A percentile compares a stretch with the other conserved stretches of the same genome.
Conservation (phyloP, 2,888 invertebrate genomes). For the Ophion ventricosus region DNA sequence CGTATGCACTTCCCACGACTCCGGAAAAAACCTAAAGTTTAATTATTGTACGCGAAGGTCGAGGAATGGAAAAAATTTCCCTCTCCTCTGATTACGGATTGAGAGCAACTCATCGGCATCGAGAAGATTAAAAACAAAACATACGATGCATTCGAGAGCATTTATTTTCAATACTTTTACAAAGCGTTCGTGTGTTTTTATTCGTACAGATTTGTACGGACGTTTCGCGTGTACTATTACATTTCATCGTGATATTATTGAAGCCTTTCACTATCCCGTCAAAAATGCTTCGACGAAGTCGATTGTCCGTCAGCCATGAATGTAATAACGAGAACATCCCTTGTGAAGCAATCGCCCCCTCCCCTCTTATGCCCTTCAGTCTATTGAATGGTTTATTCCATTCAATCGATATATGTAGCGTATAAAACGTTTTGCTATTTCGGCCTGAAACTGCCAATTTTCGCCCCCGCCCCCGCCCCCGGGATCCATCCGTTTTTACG, state of each 20-base stretch:
- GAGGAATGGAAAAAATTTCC: constrained; percentile 56
- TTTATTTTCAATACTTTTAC: neutral
- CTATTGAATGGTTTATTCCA: constrained; percentile 26
- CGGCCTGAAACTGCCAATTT: constrained; percentile 45
- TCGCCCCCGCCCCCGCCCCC: too few relatives aligned
- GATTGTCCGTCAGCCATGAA: constrained; percentile 24
- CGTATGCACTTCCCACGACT: constrained; percentile 51
- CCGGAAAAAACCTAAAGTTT: constrained; percentile 25
- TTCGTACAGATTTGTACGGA: constrained; percentile 13
- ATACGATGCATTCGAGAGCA: too few relatives aligned
- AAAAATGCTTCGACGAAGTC: constrained; percentile 39
- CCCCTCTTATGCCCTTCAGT: neutral
- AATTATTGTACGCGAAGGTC: constrained; percentile 56
- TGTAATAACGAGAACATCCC: neutral
- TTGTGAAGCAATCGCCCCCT: neutral
- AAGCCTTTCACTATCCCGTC: constrained; percentile 30
- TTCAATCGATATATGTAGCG: constrained; percentile 47
- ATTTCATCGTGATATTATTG: constrained; percentile 43
- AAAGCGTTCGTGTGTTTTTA: neutral
- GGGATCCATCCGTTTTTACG: constrained; percentile 26
- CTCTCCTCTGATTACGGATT: constrained; percentile 31
- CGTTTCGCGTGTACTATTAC: neutral
- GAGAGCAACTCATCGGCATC: neutral
- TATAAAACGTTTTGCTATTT: constrained; percentile 36
- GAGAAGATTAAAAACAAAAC: neutral